Conservation (phyloP, 2,888 invertebrate species). For the Tyria jacobaeae region DNA sequence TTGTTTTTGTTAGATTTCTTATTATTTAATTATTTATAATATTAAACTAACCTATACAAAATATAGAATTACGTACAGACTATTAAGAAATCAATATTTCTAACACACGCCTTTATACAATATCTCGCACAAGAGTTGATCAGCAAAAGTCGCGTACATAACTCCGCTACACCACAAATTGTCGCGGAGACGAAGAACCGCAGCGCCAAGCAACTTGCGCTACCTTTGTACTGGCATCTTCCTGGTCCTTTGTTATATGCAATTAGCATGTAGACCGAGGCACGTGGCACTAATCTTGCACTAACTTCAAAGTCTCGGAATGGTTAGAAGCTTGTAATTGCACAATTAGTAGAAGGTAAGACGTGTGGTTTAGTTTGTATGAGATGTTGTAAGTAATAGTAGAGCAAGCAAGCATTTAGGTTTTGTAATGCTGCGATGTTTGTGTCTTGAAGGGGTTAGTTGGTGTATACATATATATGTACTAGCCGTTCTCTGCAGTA, state of each 20-base stretch:
- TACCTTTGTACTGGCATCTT: conserved; percentile 71
- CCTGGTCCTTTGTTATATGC: conserved; percentile 82
- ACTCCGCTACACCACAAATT: conserved; percentile 73
- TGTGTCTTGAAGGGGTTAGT: not conserved
- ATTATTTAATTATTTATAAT: too few relatives aligned
- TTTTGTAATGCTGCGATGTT: not conserved
- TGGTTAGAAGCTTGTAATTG: conserved; percentile 59
- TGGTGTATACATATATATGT: not conserved
- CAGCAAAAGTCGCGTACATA: conserved; percentile 60
- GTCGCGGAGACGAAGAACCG: conserved; percentile 62
- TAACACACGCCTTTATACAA: conserved; percentile 5
- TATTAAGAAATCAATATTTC: conserved; percentile 4
- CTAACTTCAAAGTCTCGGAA: conserved; percentile 61
- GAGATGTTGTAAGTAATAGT: not conserved
- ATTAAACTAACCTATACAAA: not conserved
- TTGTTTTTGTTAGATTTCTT: too few relatives aligned
- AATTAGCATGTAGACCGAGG: conserved; percentile 77
- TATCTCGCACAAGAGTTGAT: conserved; percentile 41
- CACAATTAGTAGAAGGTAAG: conserved; percentile 34
- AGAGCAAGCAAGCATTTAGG: not conserved
- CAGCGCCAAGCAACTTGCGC: conserved; percentile 63
- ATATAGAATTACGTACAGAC: not conserved
- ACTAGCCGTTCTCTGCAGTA: too few relatives aligned
- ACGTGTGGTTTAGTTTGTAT: conserved; percentile 14
- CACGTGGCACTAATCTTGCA: conserved; percentile 73